Conservation (phyloP, 2,797 vertebrate genomes). For the Pangasius krempfi region DNA sequence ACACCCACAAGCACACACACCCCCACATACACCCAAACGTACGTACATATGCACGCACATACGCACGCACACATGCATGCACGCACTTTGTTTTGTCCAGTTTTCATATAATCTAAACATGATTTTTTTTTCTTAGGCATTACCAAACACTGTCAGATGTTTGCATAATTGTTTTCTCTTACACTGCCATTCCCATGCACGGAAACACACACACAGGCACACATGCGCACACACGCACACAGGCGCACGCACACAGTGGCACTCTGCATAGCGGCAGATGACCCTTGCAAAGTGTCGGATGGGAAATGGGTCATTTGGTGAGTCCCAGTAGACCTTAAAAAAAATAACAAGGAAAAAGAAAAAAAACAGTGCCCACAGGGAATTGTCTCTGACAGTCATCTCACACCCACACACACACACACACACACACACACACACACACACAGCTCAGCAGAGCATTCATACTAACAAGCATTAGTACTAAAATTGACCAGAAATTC, state of each 20-base stretch:
- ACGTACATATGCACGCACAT: neutral
- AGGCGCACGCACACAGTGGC: constrained; percentile 10
- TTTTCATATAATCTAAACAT: constrained; percentile 12
- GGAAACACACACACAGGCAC: neutral
- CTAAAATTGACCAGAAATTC: neutral
- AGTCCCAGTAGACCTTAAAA: constrained; percentile 45
- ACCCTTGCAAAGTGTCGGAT: constrained; percentile 64
- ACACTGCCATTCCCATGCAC: neutral
- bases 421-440: neutral
- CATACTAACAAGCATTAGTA: neutral
- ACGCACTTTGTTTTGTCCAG: neutral
- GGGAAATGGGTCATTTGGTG: constrained; percentile 63
- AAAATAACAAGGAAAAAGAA: neutral
- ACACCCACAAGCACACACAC: neutral
- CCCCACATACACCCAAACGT: neutral
- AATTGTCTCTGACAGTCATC: neutral
- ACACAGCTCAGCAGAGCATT: neutral
- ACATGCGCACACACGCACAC: constrained; percentile 2
- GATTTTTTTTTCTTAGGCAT: neutral
- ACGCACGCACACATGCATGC: neutral
- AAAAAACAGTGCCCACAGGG: neutral
- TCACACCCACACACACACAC: neutral
- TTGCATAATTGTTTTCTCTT: constrained; percentile 13
- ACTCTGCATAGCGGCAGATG: constrained; percentile 59
- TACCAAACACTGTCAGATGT: constrained; percentile 20